Base-by-base conservation (phyloP, 1,140 invertebrate genomes). In the Nephotettix cincticeps region DNA sequence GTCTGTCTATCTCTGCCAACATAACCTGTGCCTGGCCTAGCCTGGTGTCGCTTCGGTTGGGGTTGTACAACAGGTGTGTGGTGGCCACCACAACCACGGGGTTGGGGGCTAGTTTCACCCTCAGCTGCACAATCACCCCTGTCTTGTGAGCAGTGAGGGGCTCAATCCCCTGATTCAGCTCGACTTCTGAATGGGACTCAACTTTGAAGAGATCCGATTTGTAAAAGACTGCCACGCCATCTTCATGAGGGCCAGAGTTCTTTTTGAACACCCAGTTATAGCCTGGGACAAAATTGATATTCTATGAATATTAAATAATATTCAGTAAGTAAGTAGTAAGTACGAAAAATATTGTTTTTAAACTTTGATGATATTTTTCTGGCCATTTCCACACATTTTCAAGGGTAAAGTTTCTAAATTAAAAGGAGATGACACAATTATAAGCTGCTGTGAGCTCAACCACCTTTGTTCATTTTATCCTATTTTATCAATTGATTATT, bases 31-130 rank as follows among this genome's bases (percentile, higher is more conserved):
- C 82, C 81, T 99, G 97, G 0, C 93, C 95, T 21, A 97, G 82
- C 76, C 95, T 89, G 0, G 98, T 88, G 80, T 99, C 96, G 23
- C 91, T 88, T 28, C 96, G 81, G 76, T 83, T 89, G 0, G 94
- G 94, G 85, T 98, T 98, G 79, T 92, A 99, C 3, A 98, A 81
- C n/a, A 99, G 83, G 83, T 99, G 97, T 0, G 96, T 98, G 2
- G 94, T 98, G 4, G 93, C 94, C 0, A 98, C 86, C 28, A 93
- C 86, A 63, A 95, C 80, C 25, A 88, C 81, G 4, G 80, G 81
- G 0, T 79, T 58, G 0, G 83, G 83, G 63, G 78, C 75, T 47
- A 76, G 72, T 71, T 83, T 85, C 0, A 88, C 79, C 9, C 81
- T 69, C 14, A 30, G 97, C 87, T 77, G 92, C 91, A 90, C 87